Conservation (phyloP, 2,888 invertebrate genomes). For the Agrotis puta region DNA sequence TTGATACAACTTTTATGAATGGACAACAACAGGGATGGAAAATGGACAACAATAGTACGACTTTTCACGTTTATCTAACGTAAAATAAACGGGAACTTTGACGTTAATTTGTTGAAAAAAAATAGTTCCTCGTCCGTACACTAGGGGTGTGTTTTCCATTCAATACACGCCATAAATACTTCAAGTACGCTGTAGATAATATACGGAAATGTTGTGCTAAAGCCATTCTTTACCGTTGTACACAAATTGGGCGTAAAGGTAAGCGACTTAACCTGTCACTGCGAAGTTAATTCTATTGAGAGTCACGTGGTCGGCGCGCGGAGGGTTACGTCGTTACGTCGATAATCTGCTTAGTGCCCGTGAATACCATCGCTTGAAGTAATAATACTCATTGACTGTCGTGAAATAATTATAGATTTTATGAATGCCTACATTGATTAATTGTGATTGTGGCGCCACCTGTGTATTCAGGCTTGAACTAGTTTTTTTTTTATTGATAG, state of each 20-base stretch:
- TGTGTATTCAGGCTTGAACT: neutral
- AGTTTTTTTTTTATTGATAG: neutral
- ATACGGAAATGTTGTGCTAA: too few species aligned
- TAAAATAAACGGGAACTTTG: too few species aligned
- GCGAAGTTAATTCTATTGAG: slow-evolving; percentile 55
- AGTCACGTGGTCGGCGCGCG: slow-evolving; percentile 48
- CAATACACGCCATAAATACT: too few species aligned
- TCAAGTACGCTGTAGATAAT: too few species aligned
- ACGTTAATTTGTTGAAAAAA: too few species aligned
- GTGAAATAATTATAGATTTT: slow-evolving; percentile 4
- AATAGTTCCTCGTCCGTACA: too few species aligned
- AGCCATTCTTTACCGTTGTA: too few species aligned
- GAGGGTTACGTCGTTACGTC: slow-evolving; percentile 20
- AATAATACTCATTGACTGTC: slow-evolving; percentile 22
- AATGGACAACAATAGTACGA: too few species aligned
- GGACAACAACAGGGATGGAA: too few species aligned
- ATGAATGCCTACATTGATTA: neutral
- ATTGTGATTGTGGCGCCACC: slow-evolving; percentile 2
- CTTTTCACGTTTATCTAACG: too few species aligned
- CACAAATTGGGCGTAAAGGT: slow-evolving; percentile 63
- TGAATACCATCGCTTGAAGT: slow-evolving; percentile 27
- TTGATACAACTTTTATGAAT: too few species aligned
- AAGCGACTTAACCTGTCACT: slow-evolving; percentile 50
- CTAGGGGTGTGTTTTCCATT: too few species aligned
- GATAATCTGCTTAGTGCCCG: slow-evolving; percentile 51